These are phyloP conservation scores for Myodes glareolus DNA, from an alignment of 2,113 vertebrate species.

Conservation along the genomic window DNA sequence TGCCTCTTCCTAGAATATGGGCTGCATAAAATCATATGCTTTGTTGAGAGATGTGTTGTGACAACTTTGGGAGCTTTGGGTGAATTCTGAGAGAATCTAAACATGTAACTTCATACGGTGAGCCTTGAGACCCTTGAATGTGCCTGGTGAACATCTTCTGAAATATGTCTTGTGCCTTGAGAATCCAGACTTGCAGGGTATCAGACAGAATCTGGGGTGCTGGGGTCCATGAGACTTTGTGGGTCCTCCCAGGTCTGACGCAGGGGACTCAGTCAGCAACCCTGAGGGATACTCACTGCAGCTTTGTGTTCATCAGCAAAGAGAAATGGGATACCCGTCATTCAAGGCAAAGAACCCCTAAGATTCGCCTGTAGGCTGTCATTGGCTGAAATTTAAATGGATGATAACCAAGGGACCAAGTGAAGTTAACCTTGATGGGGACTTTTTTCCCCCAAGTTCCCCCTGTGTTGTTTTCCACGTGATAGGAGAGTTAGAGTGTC, in stretches of 20 bases:
- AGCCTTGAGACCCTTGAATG: not conserved
- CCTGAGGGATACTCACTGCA: too few relatives aligned
- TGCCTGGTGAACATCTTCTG: too few relatives aligned
- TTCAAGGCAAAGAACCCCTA: not conserved
- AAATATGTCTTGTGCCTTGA: too few relatives aligned
- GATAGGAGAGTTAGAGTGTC: not conserved
- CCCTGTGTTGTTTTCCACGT: too few relatives aligned
- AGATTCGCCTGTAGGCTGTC: accelerated
- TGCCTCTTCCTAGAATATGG: not conserved
- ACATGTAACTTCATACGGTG: too few relatives aligned
- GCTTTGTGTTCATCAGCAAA: not conserved
- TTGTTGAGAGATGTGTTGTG: not conserved
- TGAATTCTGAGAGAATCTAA: not conserved
- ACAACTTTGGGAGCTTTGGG: too few relatives aligned
- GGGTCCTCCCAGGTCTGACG: not conserved
- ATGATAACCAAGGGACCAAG: too few relatives aligned
- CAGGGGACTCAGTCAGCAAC: accelerated
- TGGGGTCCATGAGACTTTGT: too few relatives aligned
- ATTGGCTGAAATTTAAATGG: not conserved
- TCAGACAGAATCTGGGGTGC: accelerated
- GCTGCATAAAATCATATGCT: too few relatives aligned
- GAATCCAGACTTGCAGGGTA: not conserved
- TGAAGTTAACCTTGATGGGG: not conserved
- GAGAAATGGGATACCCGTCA: too few relatives aligned
- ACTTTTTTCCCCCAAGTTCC: not conserved